Percentiles rank a stretch among this genome's conserved stretches.
These are phyloP conservation scores for Sarcophaga caerulescens DNA, from an alignment of 2,888 invertebrate species.

Conservation along the genomic window DNA sequence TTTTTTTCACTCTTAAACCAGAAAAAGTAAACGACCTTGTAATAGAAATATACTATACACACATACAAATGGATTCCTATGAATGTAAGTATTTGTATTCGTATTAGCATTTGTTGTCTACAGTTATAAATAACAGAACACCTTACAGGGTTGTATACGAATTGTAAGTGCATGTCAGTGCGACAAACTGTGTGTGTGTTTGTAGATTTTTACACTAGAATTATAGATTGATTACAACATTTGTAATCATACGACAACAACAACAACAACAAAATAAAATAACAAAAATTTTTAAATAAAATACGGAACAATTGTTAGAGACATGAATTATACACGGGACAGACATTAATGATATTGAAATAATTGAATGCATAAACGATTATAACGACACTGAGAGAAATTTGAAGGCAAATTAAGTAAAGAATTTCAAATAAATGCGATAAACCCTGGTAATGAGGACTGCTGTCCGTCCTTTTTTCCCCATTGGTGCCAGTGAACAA, in stretches of 20 bases:
- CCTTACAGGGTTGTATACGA: no score
- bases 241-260: constrained; percentile 14
- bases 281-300: constrained; percentile 9
- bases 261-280: background rate
- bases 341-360: background rate
- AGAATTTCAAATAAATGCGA: background rate
- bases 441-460: no score
- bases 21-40: constrained; percentile 67
- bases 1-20: background rate
- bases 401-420: background rate
- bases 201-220: background rate
- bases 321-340: constrained; percentile 20
- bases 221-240: constrained; percentile 55
- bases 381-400: background rate
- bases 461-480: no score
- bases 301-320: constrained; percentile 37
- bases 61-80: constrained; percentile 17
- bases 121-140: background rate
- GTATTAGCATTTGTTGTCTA: background rate
- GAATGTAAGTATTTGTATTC: background rate
- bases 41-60: constrained; percentile 48
- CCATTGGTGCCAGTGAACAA: no score
- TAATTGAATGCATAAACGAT: background rate
- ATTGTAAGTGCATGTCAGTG: no score
- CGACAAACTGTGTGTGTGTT: no score